Base-by-base conservation (phyloP, 2,113 vertebrate genomes). In the Sardina pilchardus region DNA sequence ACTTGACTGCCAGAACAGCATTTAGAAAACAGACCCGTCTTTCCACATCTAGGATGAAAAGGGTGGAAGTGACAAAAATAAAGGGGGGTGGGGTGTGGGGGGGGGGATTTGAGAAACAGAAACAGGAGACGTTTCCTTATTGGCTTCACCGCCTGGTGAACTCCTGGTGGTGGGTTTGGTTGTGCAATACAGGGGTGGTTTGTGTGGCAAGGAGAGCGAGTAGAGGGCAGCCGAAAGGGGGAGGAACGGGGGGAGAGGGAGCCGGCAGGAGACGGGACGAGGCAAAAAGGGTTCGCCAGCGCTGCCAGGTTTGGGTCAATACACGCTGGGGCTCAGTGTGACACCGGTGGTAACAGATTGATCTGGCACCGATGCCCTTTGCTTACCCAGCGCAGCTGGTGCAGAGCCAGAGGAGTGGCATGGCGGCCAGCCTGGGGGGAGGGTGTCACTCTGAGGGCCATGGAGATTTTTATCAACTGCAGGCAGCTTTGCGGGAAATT, bases 111-210 rank as follows among this genome's bases (percentile, higher is more conserved):
- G 71, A 81, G 81, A 44, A 5, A 67, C 19, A 81, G 36, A 85
- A 17, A 80, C 47, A 83, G 44, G 26, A 39, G 71, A 78, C 0
- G 84, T 85, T 88, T 89, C 4, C 82, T 90, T 47, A 86, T 59
- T 85, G 86, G 14, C 43, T 85, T 88, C 43, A 85, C 82, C 84
- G 86, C 85, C 21, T 71, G 78, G 82, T 88, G 87, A 90, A 89
- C 86, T 81, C 67, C 9, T 56, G 80, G 84, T 71, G 24, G 26
- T 81, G 30, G 17, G 63, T 14, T 67, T 81, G 56, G 83, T 80
- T 71, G 75, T n/a, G 88, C 36, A 85, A n/a, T 42, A n/a, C 53
- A 21, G 24, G 19, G 53, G 53, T 19, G 24, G 48, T 50, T 17
- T 47, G 45, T 47, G 45, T 47, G 45, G 10, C 45, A 47, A 12